Evolutionary conservation across 1,140 invertebrate genomes (phyloP).

Genomic region (Leptinotarsa lineolata): DNA sequence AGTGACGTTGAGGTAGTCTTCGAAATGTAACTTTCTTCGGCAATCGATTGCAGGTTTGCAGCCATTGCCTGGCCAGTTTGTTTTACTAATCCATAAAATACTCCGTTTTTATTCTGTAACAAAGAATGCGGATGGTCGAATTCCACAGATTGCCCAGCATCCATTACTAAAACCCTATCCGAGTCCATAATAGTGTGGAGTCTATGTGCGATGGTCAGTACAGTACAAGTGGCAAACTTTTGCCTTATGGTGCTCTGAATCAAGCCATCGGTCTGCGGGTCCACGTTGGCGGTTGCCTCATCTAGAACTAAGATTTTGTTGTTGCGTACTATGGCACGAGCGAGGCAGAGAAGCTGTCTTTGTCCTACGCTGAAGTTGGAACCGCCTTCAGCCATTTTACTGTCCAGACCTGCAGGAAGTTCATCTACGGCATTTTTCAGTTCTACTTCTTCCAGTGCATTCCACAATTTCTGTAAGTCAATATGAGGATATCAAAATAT

Average conservation of each 20-base stretch:
- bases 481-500: not conserved
- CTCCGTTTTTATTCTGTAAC: conserved; percentile 56
- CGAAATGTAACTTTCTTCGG: conserved; percentile 52
- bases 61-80: conserved; percentile 67
- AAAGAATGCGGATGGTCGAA: conserved; percentile 65
- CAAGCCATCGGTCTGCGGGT: conserved; percentile 65
- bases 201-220: conserved; percentile 75
- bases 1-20: not conserved
- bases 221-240: conserved; percentile 67
- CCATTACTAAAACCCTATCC: conserved; percentile 65
- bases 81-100: conserved; percentile 68
- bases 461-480: conserved; percentile 69
- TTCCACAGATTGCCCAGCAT: conserved; percentile 61
- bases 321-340: conserved; percentile 66
- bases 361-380: conserved; percentile 62
- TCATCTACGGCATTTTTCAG: conserved; percentile 62
- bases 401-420: conserved; percentile 52
- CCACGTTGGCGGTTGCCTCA: conserved; percentile 70
- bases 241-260: conserved; percentile 67
- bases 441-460: conserved; percentile 78
- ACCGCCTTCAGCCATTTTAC: conserved; percentile 66
- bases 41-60: conserved; percentile 63
- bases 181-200: conserved; percentile 73
- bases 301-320: conserved; percentile 69
- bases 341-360: conserved; percentile 63